Base-by-base conservation (phyloP, 1,140 invertebrate species). In the Drosophila sechellia region DNA sequence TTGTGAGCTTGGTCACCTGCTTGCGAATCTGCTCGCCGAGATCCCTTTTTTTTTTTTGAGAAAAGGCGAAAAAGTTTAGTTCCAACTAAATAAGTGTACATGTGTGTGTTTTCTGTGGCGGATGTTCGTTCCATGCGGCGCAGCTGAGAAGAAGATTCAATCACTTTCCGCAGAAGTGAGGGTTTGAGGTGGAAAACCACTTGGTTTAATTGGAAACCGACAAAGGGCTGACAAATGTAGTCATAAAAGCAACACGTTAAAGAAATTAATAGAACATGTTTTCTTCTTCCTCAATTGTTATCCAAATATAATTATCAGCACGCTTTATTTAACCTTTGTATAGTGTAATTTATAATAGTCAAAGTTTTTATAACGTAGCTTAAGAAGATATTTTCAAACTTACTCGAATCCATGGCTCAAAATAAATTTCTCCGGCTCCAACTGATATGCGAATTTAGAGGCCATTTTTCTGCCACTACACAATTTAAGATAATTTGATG, bases 1-100 rank as follows among this genome's bases (percentile, higher is more conserved):
- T 94, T 42, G 96, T 96, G 2, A 94, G 93, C 70, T 92, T 77
- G 79, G 95, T 95, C 0, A 97, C 87, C 92, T 95, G 94, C 35
- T 95, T 93, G 73, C 96, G 94, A 66, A 98, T 94, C 81, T 95
- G 94, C 81, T 95, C 94, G 56, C 95, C 96, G 45, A 97, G 92
- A 93, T 97, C 96, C 84, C 97, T 97, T 92, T 79, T 93, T 97
- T 92, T 79, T 93, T 94, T 84, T 43, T 34, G 58, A 39, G 27
- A 35, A 35, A 25, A 35, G 58, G 46, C 86, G 83, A 89, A 81
- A 81, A 69, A 78, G 43, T 34, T 73, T 57, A 55, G 55, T 70
- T 54, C 59, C 59, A 45, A 48, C 48, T 39, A 20, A 40, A 54
- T 43, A 8, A 8, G 25, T 49, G 65, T 27, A 56, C 45, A 45